Evolutionary conservation across 2,797 vertebrate species (phyloP).

Genomic region (Neopelma chrysocephalum): DNA sequence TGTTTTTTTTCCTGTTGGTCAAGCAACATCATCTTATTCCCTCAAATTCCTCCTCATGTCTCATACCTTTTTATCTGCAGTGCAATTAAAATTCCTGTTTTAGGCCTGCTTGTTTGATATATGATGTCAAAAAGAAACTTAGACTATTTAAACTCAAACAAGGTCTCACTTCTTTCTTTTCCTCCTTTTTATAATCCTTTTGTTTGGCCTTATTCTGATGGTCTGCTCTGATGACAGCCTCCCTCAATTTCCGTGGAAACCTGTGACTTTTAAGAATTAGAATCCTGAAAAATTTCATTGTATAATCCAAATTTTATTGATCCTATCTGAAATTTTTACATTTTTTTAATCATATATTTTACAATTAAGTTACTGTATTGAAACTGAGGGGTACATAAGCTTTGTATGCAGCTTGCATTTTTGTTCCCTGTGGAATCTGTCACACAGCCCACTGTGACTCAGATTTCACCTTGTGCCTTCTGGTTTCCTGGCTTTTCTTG

Average conservation of each 20-base stretch:
- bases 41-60: not conserved
- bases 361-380: not conserved
- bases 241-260: not conserved
- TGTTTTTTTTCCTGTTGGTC: not conserved
- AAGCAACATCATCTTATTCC: not conserved
- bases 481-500: not conserved
- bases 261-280: not conserved
- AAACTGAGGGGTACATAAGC: not conserved
- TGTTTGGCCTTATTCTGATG: not conserved
- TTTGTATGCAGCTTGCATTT: not conserved
- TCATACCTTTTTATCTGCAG: not conserved
- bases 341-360: not conserved
- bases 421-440: not conserved
- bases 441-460: rapidly evolving
- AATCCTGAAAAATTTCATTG: not conserved
- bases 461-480: not conserved
- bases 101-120: not conserved
- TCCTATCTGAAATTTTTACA: not conserved
- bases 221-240: not conserved
- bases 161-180: not conserved
- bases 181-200: not conserved
- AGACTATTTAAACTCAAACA: not conserved
- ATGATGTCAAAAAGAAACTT: not conserved
- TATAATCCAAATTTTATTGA: not conserved
- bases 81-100: not conserved